A percentile compares a stretch with the other conserved stretches of the same genome.
Conservation (phyloP, 2,888 invertebrate genomes). For the Campoplex capitator region DNA sequence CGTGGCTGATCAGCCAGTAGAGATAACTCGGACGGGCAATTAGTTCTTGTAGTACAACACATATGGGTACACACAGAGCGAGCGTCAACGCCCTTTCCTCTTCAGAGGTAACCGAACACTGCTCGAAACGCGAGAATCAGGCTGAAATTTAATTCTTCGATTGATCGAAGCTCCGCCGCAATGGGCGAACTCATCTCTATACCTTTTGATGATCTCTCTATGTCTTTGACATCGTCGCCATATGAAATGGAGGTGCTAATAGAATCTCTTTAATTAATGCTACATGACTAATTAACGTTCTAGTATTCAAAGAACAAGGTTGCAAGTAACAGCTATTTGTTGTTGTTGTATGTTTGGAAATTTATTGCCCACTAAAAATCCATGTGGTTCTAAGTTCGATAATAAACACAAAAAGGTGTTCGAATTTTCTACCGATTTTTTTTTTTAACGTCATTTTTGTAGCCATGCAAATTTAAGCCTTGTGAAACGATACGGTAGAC, state of each 20-base stretch:
- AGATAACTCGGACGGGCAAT: slow-evolving; percentile 74
- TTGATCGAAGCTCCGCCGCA: slow-evolving; percentile 44
- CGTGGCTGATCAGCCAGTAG: slow-evolving; percentile 70
- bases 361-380: not conserved
- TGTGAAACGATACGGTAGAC: slow-evolving; percentile 8
- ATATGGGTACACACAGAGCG: slow-evolving; percentile 13
- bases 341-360: slow-evolving; percentile 8
- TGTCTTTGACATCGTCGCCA: not conserved
- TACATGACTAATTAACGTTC: slow-evolving; percentile 49
- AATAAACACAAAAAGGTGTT: slow-evolving; percentile 7
- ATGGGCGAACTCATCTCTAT: not conserved
- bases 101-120: slow-evolving; percentile 29
- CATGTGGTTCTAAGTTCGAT: not conserved
- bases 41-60: slow-evolving; percentile 69
- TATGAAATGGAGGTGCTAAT: not conserved
- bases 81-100: slow-evolving; percentile 60
- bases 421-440: not conserved
- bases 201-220: not conserved
- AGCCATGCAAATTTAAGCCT: slow-evolving; percentile 9
- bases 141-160: slow-evolving; percentile 57
- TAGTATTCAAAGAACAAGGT: slow-evolving; percentile 6
- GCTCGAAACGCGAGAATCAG: slow-evolving; percentile 40
- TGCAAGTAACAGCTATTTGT: not conserved
- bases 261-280: slow-evolving; percentile 47
- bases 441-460: not conserved